phyloP scores from a whole-genome alignment of 2,113 vertebrate genomes.

The Acrocephalus kingi region DNA sequence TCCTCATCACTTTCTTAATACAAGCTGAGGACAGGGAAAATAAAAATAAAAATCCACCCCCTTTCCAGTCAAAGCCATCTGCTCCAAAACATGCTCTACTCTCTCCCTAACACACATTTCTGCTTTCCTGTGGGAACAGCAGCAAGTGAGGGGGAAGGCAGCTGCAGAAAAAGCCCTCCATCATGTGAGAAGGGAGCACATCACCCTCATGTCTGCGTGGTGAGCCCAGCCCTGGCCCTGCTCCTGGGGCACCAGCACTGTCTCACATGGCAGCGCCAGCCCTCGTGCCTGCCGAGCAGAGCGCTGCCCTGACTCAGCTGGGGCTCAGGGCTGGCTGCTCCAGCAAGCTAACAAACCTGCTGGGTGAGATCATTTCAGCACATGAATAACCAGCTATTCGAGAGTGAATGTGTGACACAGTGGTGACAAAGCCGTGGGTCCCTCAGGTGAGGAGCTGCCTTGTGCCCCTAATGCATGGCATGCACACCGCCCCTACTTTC shows the following conservation, averaged over 20 bases:
- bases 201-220: rapidly evolving
- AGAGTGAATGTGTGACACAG: neutral
- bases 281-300: neutral
- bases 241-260: neutral
- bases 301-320: constrained; percentile 2
- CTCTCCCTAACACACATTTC: neutral
- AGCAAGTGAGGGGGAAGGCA: constrained; percentile 21
- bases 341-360: constrained; percentile 44
- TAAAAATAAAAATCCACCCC: constrained; percentile 6
- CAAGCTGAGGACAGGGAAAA: neutral
- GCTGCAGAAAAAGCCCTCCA: neutral
- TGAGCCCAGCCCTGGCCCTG: neutral
- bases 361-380: neutral
- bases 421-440: neutral
- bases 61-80: constrained; percentile 27
- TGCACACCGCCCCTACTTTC: rapidly evolving
- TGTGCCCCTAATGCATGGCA: neutral
- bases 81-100: neutral
- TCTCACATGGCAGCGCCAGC: rapidly evolving
- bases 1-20: neutral
- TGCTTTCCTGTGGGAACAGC: neutral
- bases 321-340: neutral
- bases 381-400: neutral
- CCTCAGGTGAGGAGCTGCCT: neutral
- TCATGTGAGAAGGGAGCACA: neutral